phyloP scores from a whole-genome alignment of 2,888 invertebrate species.

The Agriopis leucophaearia region DNA sequence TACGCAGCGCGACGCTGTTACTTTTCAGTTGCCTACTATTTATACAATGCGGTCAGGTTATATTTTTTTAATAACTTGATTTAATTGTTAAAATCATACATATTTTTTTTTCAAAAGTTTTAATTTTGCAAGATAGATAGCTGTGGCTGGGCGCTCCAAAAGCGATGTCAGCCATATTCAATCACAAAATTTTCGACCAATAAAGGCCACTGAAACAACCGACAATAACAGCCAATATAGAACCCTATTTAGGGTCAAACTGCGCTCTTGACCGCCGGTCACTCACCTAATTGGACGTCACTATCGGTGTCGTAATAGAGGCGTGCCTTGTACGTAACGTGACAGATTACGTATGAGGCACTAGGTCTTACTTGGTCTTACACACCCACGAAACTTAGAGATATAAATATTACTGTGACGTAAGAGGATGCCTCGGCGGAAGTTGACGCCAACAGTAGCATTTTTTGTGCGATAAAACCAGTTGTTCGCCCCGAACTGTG shows the following conservation, averaged over 20 bases:
- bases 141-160: too few relatives aligned
- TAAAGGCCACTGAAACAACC: conserved; percentile 8
- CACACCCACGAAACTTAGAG: conserved; percentile 22
- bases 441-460: background rate
- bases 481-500: too few relatives aligned
- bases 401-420: conserved; percentile 31
- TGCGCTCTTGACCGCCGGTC: conserved; percentile 48
- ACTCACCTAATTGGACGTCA: conserved; percentile 43
- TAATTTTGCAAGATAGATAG: too few relatives aligned
- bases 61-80: too few relatives aligned
- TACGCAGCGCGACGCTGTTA: too few relatives aligned
- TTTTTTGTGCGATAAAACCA: background rate
- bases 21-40: too few relatives aligned
- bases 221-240: conserved; percentile 36
- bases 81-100: too few relatives aligned
- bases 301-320: conserved; percentile 34
- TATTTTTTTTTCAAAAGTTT: too few relatives aligned
- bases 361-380: conserved; percentile 1
- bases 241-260: conserved; percentile 39
- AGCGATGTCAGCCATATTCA: background rate
- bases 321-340: conserved; percentile 35
- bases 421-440: conserved; percentile 5
- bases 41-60: too few relatives aligned
- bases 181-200: conserved; percentile 13
- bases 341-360: conserved; percentile 20